These are phyloP conservation scores for Campylorhamphus procurvoides DNA, from an alignment of 2,113 vertebrate species.

Conservation along the genomic window DNA sequence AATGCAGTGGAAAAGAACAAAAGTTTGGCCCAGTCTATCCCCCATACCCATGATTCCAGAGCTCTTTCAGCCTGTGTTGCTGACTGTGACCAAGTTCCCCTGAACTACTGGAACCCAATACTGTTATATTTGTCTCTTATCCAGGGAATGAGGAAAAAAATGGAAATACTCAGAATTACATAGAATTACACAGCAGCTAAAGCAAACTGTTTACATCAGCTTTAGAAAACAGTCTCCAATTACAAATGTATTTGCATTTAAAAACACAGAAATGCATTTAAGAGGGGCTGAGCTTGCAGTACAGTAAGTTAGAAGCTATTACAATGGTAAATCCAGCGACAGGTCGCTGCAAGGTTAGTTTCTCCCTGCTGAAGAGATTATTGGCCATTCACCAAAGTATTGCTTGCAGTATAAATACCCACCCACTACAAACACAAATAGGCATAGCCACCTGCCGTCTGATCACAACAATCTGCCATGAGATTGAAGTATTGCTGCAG, in stretches of 20 bases:
- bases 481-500: background rate
- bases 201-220: background rate
- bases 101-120: background rate
- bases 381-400: background rate
- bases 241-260: background rate
- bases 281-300: background rate
- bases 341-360: background rate
- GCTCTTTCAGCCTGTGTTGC: background rate
- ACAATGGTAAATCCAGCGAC: background rate
- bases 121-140: background rate
- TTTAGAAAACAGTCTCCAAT: background rate
- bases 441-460: background rate
- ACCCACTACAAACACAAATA: background rate
- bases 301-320: background rate
- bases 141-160: background rate
- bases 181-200: background rate
- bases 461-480: background rate
- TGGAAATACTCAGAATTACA: background rate
- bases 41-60: background rate
- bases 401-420: background rate
- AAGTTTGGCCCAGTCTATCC: background rate
- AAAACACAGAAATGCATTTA: background rate
- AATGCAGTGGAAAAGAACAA: background rate
- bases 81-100: background rate
- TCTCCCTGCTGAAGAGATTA: background rate